Conservation (phyloP, 2,888 invertebrate genomes). For the Cosmopolites sordidus region DNA sequence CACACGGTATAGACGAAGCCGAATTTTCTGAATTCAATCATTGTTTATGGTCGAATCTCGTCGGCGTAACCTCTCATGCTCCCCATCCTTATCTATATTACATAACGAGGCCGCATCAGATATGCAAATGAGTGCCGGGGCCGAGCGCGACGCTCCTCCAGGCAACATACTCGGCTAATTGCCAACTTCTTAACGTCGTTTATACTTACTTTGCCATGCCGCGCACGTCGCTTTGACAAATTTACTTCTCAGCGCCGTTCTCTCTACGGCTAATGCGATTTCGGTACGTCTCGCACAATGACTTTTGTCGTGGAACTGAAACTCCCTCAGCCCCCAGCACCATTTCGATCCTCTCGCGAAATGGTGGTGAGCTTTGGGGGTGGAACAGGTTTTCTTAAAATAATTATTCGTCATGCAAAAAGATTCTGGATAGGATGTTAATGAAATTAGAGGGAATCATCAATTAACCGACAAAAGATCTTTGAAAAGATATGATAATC, state of each 20-base stretch:
- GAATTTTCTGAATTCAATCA: too few relatives aligned
- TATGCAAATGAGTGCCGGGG: slow-evolving; percentile 45
- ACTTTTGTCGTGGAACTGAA: neutral
- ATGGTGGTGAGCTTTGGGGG: too few relatives aligned
- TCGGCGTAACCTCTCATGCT: slow-evolving; percentile 12
- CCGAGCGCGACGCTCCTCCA: slow-evolving; percentile 38
- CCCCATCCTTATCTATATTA: slow-evolving; percentile 43
- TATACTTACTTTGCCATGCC: slow-evolving; percentile 51
- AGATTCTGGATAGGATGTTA: too few relatives aligned
- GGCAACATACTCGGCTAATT: slow-evolving; percentile 49
- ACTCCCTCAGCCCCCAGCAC: too few relatives aligned
- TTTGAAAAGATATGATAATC: too few relatives aligned
- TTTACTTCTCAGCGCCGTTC: slow-evolving; percentile 38
- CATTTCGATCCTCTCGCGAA: too few relatives aligned
- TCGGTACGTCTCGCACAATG: neutral
- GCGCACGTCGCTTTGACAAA: slow-evolving; percentile 51
- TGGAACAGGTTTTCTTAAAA: too few relatives aligned
- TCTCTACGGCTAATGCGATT: neutral
- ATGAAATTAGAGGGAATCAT: too few relatives aligned
- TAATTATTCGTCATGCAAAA: too few relatives aligned
- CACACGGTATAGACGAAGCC: too few relatives aligned
- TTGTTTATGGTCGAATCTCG: slow-evolving; percentile 4
- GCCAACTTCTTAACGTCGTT: slow-evolving; percentile 52
- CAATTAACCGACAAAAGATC: too few relatives aligned
- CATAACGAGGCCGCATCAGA: slow-evolving; percentile 48